Base-by-base conservation (phyloP, 2,888 invertebrate species). In the Catocala sponsa region DNA sequence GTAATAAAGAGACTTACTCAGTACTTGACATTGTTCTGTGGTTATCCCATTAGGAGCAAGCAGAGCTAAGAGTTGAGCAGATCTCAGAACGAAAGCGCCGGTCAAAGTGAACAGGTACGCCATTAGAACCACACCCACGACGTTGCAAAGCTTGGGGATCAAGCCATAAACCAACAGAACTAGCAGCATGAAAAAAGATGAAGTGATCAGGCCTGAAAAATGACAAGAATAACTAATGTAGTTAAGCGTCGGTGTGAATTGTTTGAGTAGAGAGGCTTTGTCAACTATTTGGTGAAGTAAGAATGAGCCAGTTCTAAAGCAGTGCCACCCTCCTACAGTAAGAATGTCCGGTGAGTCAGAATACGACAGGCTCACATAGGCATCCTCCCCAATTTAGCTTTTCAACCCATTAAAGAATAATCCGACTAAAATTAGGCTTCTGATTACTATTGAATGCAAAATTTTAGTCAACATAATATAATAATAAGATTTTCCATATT, bases 61-160 rank as follows among this genome's bases (percentile, higher is more conserved):
- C 35, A 38, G 35, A 11, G 7, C 9, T 25, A 59, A 12, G 5
- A 15, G 5, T 38, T 49, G 43, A n/a, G 25, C 15, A 9, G 35
- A 50, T 46, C 32, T 50, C 12, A 60, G 0, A 2, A 6, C 44
- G 83, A 97, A 97, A 0, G 95, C 96, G 0, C 95, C 82, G 66
- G 96, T 91, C n/a, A 97, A 89, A 25, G 96, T 95, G 11, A 95
- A 82, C 1, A 97, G 95, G 82, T 97, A 97, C 60, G 96, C 96
- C 94, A 97, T 96, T 54, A 97, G 88, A 0, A 96, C 96, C 77
- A 96, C 95, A 5, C 97, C 97, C 71, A 97, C 97, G 5, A 97
- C 92, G 83, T 97, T 97, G 41, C 96, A 91, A 7, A 97, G 87
- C 72, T 97, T 96, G 0, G 97, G 97, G 56, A 97, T 92, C 72